Evolutionary conservation across 1,140 invertebrate species (phyloP).

Genomic region (Brachionus rubens): DNA sequence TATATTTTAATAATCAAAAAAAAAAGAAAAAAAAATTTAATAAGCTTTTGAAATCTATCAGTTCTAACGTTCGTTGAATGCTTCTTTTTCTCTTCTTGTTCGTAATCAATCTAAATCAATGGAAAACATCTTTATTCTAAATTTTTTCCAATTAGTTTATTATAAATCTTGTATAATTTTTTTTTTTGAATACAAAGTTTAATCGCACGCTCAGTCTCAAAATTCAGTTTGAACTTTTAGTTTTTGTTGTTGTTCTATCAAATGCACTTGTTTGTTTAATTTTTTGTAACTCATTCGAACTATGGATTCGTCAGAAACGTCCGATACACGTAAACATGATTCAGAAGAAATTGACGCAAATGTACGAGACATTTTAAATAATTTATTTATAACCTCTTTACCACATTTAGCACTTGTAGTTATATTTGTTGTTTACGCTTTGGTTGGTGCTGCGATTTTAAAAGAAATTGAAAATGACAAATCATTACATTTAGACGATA

Average conservation of each 20-base stretch:
- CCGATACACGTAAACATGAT: background rate
- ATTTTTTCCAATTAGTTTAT: too few relatives aligned
- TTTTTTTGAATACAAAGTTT: constrained; percentile 18
- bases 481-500: background rate
- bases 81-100: constrained; percentile 8
- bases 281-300: background rate
- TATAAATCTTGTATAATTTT: background rate
- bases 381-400: constrained; percentile 1
- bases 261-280: constrained; percentile 19
- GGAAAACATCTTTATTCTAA: constrained; percentile 29
- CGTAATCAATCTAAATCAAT: constrained; percentile 13
- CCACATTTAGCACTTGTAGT: constrained; percentile 23
- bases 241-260: background rate
- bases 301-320: background rate
- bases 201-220: constrained; percentile 1
- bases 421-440: constrained; percentile 15
- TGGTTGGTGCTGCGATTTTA: constrained; percentile 23
- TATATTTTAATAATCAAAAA: too few relatives aligned
- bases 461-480: constrained; percentile 43
- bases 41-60: constrained; percentile 7
- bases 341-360: background rate
- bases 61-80: background rate
- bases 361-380: background rate
- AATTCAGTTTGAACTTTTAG: too few relatives aligned
- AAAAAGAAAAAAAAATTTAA: constrained; percentile 1